phyloP scores from a whole-genome alignment of 1,140 invertebrate genomes.

The Cotesia glomerata region DNA sequence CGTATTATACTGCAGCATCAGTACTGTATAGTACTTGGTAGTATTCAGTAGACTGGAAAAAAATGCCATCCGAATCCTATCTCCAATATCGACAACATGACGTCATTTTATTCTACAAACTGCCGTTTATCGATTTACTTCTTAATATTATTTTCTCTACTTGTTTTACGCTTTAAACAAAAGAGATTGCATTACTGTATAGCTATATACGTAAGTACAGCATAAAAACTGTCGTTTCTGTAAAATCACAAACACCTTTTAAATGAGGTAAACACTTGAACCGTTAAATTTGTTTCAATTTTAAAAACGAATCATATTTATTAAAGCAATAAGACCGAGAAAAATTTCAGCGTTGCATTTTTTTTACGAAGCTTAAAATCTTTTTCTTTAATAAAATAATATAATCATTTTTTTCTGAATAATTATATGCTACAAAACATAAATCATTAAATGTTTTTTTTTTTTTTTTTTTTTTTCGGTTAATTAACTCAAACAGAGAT shows the following conservation, averaged over 20 bases:
- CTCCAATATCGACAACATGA: constrained; percentile 26
- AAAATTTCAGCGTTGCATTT: no score
- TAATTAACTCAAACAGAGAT: no score
- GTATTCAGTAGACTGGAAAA: constrained; percentile 16
- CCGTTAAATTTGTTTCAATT: constrained; percentile 27
- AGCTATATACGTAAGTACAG: not conserved
- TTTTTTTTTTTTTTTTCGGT: no score
- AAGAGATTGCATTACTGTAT: constrained; percentile 2
- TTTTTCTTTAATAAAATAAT: not conserved
- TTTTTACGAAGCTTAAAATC: no score
- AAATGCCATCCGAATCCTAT: constrained; percentile 10
- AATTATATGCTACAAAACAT: no score
- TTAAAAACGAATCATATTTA: not conserved
- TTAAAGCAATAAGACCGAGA: not conserved
- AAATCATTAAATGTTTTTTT: no score
- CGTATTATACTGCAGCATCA: not conserved
- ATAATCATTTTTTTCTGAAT: not conserved
- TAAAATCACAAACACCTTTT: not conserved
- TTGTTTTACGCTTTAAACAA: constrained; percentile 11
- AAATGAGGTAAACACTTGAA: not conserved
- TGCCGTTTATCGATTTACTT: constrained; percentile 20
- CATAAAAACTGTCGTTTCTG: constrained; percentile 16
- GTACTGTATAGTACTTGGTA: not conserved
- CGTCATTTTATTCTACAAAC: constrained; percentile 17
- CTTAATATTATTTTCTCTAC: constrained; percentile 8